Evolutionary conservation across 2,113 vertebrate species (phyloP), one percentile per base, ranked within the genome.

Genomic region (Pteruthius melanotis): DNA sequence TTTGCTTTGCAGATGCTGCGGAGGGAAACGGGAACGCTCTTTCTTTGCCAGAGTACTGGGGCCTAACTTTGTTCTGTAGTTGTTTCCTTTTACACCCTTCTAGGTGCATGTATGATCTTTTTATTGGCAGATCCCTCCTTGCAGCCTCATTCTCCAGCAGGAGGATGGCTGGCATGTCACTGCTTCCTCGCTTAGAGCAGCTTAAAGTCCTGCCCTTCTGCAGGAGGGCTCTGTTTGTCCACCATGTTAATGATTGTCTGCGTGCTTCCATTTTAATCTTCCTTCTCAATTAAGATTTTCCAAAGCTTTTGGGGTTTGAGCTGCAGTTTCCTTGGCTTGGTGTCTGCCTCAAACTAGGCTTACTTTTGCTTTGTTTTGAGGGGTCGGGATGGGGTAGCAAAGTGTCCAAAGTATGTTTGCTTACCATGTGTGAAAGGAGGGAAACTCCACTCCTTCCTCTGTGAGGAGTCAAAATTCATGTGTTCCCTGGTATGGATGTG

Each of bases 1-100:
- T 79, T 92, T 86, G 69, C 90, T 97, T 97, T 96, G 71, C 49
- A 93, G 30, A 27, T 83, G 89, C 86, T 72, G 69, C 9, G 16
- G 77, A 83, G 54, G 66, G 83, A 65, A 83, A 68, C 6, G 45
- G 88, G 84, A 65, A 81, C 3, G 19, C 44, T 90, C 39, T 68
- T 59, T 17, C 66, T 75, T 35, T 54, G 52, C 71, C 64, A 35
- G 39, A 61, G 10, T 76, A 39, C 39, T 68, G 26, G 44, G 64
- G 54, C 71, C 39, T 83, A 56, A 20, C 21, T 40, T 59, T 69
- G 53, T 85, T 57, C 57, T 76, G 31, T 53, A 78, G 56, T 14
- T 80, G 42, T 60, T 80, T 74, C 22, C 56, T 83, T 92, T 95
- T 57, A 77, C 22, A 50, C 37, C 68, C 50, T 59, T 63, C 31